These are phyloP conservation scores for Adoxophyes honmai DNA, from an alignment of 1,140 invertebrate species.

Conservation along the genomic window DNA sequence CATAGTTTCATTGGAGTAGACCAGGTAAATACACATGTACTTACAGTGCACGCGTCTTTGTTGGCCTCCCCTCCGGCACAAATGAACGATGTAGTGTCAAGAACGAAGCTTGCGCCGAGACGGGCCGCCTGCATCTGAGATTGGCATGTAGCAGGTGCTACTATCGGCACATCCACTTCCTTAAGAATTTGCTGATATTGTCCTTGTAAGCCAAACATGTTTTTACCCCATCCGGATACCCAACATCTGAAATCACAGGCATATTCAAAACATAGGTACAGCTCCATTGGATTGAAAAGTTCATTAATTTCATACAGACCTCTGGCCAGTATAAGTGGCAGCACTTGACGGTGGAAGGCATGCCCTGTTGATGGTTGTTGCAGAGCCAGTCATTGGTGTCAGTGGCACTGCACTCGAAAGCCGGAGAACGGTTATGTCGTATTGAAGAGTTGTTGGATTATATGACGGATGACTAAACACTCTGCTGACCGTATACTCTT, in stretches of 20 bases:
- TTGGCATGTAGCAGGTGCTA: slow-evolving; percentile 81
- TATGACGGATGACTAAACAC: slow-evolving; percentile 82
- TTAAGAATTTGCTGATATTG: slow-evolving; percentile 83
- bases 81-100: slow-evolving; percentile 83
- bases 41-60: slow-evolving; percentile 86
- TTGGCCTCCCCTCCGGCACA: slow-evolving; percentile 87
- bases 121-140: slow-evolving; percentile 79
- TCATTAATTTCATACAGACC: slow-evolving; percentile 54
- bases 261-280: slow-evolving; percentile 2
- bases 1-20: too few species aligned
- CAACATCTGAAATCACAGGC: slow-evolving; percentile 77
- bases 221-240: slow-evolving; percentile 90
- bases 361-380: slow-evolving; percentile 83
- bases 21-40: too few species aligned
- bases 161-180: slow-evolving; percentile 84
- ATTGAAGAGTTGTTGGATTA: slow-evolving; percentile 81
- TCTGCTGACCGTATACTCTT: slow-evolving; percentile 77
- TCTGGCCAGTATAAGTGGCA: slow-evolving; percentile 78
- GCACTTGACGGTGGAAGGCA: slow-evolving; percentile 79
- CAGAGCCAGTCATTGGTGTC: slow-evolving; percentile 54
- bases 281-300: too few species aligned
- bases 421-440: slow-evolving; percentile 83
- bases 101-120: slow-evolving; percentile 79
- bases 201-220: slow-evolving; percentile 82
- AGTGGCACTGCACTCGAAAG: slow-evolving; percentile 79